Evolutionary conservation across 2,113 vertebrate species (phyloP).

Genomic region (Hippocampus comes): DNA sequence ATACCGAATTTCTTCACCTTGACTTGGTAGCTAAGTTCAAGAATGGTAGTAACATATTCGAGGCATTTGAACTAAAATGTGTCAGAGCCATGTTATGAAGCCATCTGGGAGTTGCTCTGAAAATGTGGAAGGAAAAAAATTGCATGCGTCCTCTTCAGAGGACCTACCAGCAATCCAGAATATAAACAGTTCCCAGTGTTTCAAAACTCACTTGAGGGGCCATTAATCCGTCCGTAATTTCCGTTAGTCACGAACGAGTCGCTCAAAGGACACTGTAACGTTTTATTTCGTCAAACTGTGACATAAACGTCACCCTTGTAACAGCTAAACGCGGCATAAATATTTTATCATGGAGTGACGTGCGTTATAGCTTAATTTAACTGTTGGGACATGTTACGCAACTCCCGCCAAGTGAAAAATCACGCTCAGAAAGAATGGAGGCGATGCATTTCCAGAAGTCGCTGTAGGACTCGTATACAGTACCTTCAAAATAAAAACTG

Average conservation of each 20-base stretch:
- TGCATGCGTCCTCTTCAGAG: no score
- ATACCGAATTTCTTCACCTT: no score
- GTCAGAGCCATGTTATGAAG: no score
- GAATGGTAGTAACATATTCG: no score
- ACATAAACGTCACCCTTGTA: not conserved
- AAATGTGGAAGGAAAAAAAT: no score
- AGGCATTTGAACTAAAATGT: no score
- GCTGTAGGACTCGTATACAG: no score
- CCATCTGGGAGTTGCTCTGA: no score
- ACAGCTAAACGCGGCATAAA: not conserved
- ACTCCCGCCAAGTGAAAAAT: not conserved
- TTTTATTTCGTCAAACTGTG: not conserved
- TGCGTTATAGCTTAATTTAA: not conserved
- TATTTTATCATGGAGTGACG: not conserved
- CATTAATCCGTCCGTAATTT: not conserved
- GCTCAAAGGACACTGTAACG: not conserved
- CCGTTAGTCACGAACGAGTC: not conserved
- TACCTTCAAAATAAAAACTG: not conserved
- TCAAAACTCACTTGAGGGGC: no score
- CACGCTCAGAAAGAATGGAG: not conserved
- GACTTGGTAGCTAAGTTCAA: no score
- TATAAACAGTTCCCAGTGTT: no score
- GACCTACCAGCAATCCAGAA: no score
- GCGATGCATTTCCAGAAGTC: not conserved
- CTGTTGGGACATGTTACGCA: not conserved